Evolutionary conservation across 2,888 invertebrate genomes (phyloP), one percentile per base, ranked within the genome.

Genomic region (Amaurobius ferox): DNA sequence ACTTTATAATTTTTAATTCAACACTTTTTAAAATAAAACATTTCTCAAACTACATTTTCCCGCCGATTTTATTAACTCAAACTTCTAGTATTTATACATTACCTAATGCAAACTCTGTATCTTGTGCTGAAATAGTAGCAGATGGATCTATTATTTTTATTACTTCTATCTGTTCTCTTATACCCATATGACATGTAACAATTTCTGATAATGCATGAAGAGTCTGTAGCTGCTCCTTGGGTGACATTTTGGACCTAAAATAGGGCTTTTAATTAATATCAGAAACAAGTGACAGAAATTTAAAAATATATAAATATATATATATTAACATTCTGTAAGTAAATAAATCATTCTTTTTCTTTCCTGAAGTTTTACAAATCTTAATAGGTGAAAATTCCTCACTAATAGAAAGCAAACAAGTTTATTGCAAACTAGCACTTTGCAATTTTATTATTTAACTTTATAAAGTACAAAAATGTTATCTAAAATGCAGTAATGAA

Each of bases 71-170:
- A n/a, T n/a, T n/a, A n/a, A n/a, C n/a, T n/a, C n/a, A n/a, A n/a
- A n/a, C n/a, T n/a, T n/a, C n/a, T n/a, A n/a, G n/a, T n/a, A n/a
- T n/a, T n/a, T n/a, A n/a, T n/a, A n/a, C 19, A 85, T 85, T 89
- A 91, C 91, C 91, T 87, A 91, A 90, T 28, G 89, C 88, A 89
- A 91, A 90, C 80, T 91, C 90, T 85, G 87, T 89, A 55, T 90
- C 90, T 72, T 89, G 89, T 29, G 90, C 88, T 19, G 89, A 89
- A 28, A 90, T 85, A 7, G 88, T 79, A 30, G 90, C 90, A 16
- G 89, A 48, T 5, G 91, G 91, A 86, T 90, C 89, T 64, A 91
- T 90, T 39, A 91, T 90, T 76, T 89, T 88, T 30, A 91, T 90
- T 7, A 91, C 89, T 79, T 91, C 90, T 78, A 91, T 87, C 86